Evolutionary conservation across 2,888 invertebrate species (phyloP).

Genomic region (Lumbricus terrestris): DNA sequence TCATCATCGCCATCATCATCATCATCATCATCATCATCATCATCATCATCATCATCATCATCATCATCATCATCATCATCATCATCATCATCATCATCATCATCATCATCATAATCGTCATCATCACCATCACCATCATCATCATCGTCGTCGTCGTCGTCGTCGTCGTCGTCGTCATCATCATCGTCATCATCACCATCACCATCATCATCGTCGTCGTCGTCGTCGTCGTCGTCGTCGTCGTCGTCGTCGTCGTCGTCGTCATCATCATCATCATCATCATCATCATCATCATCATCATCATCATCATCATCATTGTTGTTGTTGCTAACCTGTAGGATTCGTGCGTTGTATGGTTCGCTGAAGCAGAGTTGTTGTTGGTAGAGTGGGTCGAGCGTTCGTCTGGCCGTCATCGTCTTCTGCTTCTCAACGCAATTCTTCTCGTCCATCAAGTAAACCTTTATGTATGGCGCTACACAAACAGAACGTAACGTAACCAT

Average conservation of each 20-base stretch:
- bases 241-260: slow-evolving; percentile 3
- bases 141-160: too few species aligned
- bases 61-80: too few species aligned
- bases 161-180: too few species aligned
- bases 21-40: too few species aligned
- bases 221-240: slow-evolving; percentile 17
- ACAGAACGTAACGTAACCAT: neutral
- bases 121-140: too few species aligned
- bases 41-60: too few species aligned
- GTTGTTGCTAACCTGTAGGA: slow-evolving; percentile 75
- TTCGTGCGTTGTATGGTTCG: slow-evolving; percentile 89
- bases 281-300: neutral
- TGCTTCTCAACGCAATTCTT: slow-evolving; percentile 97
- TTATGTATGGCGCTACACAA: slow-evolving; percentile 90
- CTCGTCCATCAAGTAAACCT: slow-evolving; percentile 95
- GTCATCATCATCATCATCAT: slow-evolving; percentile 15
- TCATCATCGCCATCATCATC: too few species aligned
- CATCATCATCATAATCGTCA: too few species aligned
- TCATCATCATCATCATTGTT: slow-evolving; percentile 11
- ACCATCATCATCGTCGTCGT: slow-evolving; percentile 5
- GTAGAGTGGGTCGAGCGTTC: slow-evolving; percentile 94
- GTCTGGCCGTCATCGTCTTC: slow-evolving; percentile 88
- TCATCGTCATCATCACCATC: too few species aligned
- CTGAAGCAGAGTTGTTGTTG: slow-evolving; percentile 93
- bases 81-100: too few species aligned